Evolutionary conservation across 2,797 vertebrate species (phyloP), one percentile per base, ranked within the genome.

Genomic region (Uromys caudimaculatus): DNA sequence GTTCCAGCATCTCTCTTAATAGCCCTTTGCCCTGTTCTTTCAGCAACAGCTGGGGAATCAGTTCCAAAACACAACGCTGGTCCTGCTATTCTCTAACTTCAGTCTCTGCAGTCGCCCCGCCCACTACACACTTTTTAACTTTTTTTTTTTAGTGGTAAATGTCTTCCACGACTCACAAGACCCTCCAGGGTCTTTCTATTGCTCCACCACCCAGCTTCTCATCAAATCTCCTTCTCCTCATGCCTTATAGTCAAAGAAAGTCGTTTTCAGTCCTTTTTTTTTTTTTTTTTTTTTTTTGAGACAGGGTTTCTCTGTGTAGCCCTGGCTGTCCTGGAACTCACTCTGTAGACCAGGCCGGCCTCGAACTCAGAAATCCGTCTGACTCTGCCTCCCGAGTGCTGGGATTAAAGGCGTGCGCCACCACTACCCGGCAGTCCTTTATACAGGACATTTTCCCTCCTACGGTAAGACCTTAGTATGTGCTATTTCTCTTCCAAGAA

Each of bases 51-150:
- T 69, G 41, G 13, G 79, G 12, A 52, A 23, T 69, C 82, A 60
- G 7, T 83, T 93, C 85, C 84, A 89, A 92, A 86, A 79, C 62
- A n/a, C 60, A 89, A 96, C 89, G 67, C 58, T 54, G 47, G 50
- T 32, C 77, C 44, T 11, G 47, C 75, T 73, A 69, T 62, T 82
- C 71, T 90, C 52, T 94, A 62, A 8, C 76, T 93, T 91, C 84
- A 90, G 89, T 69, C 38, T 38, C 52, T 81, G 50, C 71, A 60
- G 27, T 56, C 44, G 13, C 41, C 38, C 67, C 17, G 3, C 5
- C 35, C 35, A 16, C 67, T 13, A n/a, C 16, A 47, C 24, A 17
- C 24, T 6, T 47, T 35, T 4, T 14, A 32, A 3, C 32, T 12
- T 58, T n/a, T 54, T n/a, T 52, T 41, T 64, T 76, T 50, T 6